Evolutionary conservation across 1,140 invertebrate species (phyloP), one percentile per base, ranked within the genome.

Genomic region (Atta cephalotes): DNA sequence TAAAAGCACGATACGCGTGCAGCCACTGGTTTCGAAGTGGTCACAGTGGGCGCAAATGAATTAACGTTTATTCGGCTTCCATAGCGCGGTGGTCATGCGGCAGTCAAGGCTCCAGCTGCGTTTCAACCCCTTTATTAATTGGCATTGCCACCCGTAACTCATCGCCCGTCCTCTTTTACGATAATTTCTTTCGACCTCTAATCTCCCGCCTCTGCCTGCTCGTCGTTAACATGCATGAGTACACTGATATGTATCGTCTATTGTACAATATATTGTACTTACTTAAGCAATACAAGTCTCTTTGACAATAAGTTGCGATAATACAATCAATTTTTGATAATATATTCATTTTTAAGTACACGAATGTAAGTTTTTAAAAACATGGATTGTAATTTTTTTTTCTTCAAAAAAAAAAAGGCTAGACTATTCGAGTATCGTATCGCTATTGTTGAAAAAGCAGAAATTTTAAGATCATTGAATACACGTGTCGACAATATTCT

Each of bases 41-140:
- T 25, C 49, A 45, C 70, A 71, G 35, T 18, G 21, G 31, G 12
- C 77, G 45, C 80, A 78, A 91, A 91, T 88, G 81, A 91, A 91
- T 88, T 77, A 89, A 91, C 90, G 89, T 91, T 89, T 91, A 89
- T 87, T 87, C 87, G 76, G 66, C 51, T 89, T 89, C 77, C 89
- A 70, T 53, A 56, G 65, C 25, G 85, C 25, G 85, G 71, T 78
- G 63, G 65, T 45, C 72, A 76, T 72, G 39, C 71, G 87, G 14
- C 62, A 86, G 79, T 87, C 89, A 82, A 88, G 85, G 53, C 79
- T 88, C 58, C 90, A 91, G 87, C 87, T 85, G 87, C 72, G 89
- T 66, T 80, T 76, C 82, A 49, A 53, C 68, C 66, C 85, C 65
- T 84, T 91, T 91, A 90, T 90, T 91, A 91, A 91, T 91, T 87